Evolutionary conservation across 2,888 invertebrate species (phyloP), one percentile per base, ranked within the genome.

Genomic region (Tetragonula carbonaria): DNA sequence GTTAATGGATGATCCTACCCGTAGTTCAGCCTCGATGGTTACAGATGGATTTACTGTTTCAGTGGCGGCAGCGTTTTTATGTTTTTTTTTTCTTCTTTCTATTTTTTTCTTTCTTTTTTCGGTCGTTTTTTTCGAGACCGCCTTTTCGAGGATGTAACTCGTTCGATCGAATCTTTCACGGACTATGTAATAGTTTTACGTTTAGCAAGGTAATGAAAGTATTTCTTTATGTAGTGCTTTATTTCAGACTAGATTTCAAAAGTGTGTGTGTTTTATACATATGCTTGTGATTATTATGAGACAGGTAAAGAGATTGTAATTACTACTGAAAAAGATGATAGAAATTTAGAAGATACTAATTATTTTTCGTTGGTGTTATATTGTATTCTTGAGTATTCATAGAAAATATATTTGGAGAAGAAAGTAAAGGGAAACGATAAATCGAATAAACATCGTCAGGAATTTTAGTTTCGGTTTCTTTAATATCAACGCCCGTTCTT

Each of bases 1-100:
- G 71, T 85, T 80, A 85, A 80, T 84, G 84, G 84, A 85, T 77
- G 70, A 80, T 77, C 73, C 62, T 50, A 62, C 51, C 62, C n/a
- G 14, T 63, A 13, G 73, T 33, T 78, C 45, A 50, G 50, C 65
- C 28, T 63, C 63, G 50, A 63, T 72, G 67, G 59, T 59, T 65
- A 53, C n/a, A 55, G 68, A 77, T 73, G 68, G 51, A 74, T 83
- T 73, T 67, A 77, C 65, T 51, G 81, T 62, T 67, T 21, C 45
- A 38, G 55, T 23, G 21, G 21, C 28, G 55, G 8, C 2, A 66
- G 50, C 63, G 33, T n/a, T 80, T 78, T 78, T 72, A 50, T 38
- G 57, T 57, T 57, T 13, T 21, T 18, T 45, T 18, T n/a, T n/a
- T n/a, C 8, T 72, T 18, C 6, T 45, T 55, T 16, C 21, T 18